phyloP scores from a whole-genome alignment of 2,888 invertebrate genomes.

The Catonia carolina region DNA sequence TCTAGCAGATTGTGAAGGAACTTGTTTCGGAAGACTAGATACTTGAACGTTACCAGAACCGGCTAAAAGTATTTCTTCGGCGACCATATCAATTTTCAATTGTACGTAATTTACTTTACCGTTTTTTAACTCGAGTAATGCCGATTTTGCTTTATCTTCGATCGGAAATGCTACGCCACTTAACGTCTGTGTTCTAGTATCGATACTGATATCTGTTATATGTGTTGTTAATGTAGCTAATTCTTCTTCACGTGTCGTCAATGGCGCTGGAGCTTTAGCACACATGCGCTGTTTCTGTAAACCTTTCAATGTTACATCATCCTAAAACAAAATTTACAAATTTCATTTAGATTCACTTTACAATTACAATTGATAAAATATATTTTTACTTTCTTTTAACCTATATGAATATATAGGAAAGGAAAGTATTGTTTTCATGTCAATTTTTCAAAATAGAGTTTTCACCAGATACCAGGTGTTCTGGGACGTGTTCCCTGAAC shows the following conservation, averaged over 20 bases:
- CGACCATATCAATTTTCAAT: slow-evolving; percentile 55
- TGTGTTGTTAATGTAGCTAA: slow-evolving; percentile 60
- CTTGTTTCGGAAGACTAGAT: slow-evolving; percentile 62
- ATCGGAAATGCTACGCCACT: slow-evolving; percentile 88
- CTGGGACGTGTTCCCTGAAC: no score
- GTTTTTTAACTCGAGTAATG: slow-evolving; percentile 31
- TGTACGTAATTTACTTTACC: slow-evolving; percentile 85
- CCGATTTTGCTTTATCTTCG: slow-evolving; percentile 31
- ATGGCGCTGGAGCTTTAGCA: slow-evolving; percentile 77
- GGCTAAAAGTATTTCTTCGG: not conserved
- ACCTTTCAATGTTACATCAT: slow-evolving; percentile 74
- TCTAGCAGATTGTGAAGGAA: slow-evolving; percentile 79
- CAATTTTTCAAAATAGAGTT: no score
- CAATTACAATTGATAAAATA: no score
- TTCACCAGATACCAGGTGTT: no score
- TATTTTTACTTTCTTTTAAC: no score
- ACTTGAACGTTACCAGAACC: slow-evolving; percentile 56
- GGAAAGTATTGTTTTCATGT: no score
- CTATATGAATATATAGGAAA: no score
- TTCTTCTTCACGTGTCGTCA: slow-evolving; percentile 83
- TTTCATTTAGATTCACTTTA: slow-evolving; percentile 1
- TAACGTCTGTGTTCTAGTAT: slow-evolving; percentile 81
- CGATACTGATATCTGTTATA: slow-evolving; percentile 68
- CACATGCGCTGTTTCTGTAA: slow-evolving; percentile 72
- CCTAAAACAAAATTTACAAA: slow-evolving; percentile 44